Conservation (phyloP, 2,113 vertebrate species). For the Scolopax mira region DNA sequence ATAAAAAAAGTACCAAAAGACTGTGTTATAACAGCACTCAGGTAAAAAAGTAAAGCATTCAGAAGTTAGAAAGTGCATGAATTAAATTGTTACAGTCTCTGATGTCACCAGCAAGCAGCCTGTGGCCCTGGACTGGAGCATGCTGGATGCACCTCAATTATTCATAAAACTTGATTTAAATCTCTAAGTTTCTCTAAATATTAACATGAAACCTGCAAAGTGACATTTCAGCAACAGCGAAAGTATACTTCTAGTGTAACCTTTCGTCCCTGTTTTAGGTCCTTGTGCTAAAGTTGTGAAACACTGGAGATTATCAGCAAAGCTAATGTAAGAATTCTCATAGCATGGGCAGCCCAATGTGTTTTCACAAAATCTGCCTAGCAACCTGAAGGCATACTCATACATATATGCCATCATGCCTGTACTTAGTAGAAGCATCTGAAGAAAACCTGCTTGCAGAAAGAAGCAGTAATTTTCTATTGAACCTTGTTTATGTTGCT, state of each 20-base stretch:
- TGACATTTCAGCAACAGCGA: not conserved
- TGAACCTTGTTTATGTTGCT: not conserved
- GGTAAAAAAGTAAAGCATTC: not conserved
- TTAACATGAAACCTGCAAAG: not conserved
- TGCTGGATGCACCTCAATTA: not conserved
- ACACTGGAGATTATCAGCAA: not conserved
- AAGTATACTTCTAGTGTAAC: not conserved
- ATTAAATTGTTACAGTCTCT: not conserved
- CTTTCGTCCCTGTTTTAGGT: not conserved
- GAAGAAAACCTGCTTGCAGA: not conserved
- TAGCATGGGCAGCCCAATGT: not conserved
- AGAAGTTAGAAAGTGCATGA: not conserved
- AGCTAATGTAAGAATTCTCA: not conserved
- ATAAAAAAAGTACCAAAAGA: not conserved
- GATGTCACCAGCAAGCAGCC: not conserved
- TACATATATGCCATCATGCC: not conserved
- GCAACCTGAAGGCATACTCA: not conserved
- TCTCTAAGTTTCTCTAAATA: not conserved
- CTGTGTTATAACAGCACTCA: not conserved
- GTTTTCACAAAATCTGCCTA: not conserved
- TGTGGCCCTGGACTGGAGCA: not conserved
- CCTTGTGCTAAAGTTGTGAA: not conserved
- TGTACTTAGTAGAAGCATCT: not conserved
- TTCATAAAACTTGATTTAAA: not conserved
- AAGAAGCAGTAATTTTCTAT: not conserved